Conservation (phyloP, 2,797 vertebrate species). For the Monodelphis domestica region DNA sequence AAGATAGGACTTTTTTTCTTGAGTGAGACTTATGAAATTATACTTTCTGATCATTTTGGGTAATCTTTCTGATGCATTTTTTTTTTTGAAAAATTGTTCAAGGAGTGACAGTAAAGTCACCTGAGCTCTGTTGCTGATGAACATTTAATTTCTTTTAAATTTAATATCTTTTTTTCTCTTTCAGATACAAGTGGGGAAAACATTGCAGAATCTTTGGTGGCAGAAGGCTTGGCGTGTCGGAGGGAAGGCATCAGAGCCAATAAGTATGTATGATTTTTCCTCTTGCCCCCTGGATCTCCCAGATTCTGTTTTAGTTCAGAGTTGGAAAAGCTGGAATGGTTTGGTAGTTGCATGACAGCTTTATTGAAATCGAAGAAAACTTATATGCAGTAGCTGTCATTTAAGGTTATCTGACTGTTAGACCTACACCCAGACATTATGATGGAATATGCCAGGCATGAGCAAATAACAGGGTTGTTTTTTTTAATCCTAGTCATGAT, state of each 20-base stretch:
- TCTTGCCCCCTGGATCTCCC: neutral
- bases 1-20: neutral
- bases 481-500: slow-evolving; percentile 27
- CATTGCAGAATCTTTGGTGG: slow-evolving; percentile 94
- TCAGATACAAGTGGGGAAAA: slow-evolving; percentile 95
- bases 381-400: neutral
- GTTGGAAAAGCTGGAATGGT: neutral
- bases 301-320: neutral
- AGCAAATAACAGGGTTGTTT: slow-evolving; percentile 40
- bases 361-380: neutral
- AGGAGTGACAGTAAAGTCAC: neutral
- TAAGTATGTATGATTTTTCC: slow-evolving; percentile 74
- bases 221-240: slow-evolving; percentile 93
- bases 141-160: neutral
- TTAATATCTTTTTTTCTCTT: slow-evolving; percentile 2
- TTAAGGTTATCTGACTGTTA: neutral
- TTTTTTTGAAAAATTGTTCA: neutral
- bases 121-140: neutral
- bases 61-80: neutral
- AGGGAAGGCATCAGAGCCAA: slow-evolving; percentile 94
- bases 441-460: neutral
- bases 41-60: neutral
- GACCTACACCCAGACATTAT: neutral
- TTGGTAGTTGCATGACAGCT: neutral
- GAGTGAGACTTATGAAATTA: neutral